Evolutionary conservation across 2,113 vertebrate genomes (phyloP).

Genomic region (Corythaeola cristata): DNA sequence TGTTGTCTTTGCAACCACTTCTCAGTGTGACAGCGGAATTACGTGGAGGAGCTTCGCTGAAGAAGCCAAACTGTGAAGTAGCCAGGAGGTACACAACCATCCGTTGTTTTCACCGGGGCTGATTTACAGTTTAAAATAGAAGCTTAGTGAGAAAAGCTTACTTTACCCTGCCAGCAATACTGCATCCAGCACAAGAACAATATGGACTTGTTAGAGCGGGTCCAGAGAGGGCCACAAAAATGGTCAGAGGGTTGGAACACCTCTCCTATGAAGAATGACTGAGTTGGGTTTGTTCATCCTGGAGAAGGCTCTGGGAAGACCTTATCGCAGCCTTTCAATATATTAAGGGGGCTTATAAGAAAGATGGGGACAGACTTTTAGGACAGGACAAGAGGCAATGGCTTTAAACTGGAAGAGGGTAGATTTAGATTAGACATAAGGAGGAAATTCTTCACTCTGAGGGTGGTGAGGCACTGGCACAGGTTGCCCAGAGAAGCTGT

Average conservation of each 20-base stretch:
- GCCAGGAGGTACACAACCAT: neutral
- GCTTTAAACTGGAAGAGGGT: neutral
- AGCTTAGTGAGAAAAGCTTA: neutral
- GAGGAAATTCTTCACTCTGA: fast-evolving
- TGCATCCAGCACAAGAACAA: neutral
- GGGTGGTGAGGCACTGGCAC: neutral
- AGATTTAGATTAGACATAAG: neutral
- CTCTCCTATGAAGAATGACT: neutral
- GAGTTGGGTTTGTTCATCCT: neutral
- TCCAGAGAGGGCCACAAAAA: neutral
- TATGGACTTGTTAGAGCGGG: neutral
- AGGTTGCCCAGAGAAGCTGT: neutral
- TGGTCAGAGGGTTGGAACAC: neutral
- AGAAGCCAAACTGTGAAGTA: neutral
- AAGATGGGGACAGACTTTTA: neutral
- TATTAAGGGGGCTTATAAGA: neutral
- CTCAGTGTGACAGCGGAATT: neutral
- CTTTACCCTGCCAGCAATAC: neutral
- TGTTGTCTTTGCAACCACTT: neutral
- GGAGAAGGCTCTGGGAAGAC: neutral
- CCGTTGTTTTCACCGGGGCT: neutral
- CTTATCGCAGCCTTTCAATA: neutral
- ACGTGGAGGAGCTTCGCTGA: neutral
- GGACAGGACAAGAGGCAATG: neutral
- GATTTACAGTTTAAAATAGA: neutral